phyloP scores from a whole-genome alignment of 2,888 invertebrate genomes.

The Thelaira solivaga region DNA sequence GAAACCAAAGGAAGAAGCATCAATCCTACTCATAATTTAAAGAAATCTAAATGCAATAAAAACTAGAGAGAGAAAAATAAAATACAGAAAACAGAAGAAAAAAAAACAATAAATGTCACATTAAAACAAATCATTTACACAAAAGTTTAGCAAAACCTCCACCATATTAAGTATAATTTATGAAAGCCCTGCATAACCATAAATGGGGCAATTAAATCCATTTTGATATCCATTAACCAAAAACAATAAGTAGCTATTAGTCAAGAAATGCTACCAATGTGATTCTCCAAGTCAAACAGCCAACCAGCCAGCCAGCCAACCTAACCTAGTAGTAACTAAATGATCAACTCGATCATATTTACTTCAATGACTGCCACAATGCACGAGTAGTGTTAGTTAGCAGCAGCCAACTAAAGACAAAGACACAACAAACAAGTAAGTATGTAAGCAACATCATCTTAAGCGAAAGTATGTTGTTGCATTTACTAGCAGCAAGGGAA shows the following conservation, averaged over 20 bases:
- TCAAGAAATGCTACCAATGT: conserved; percentile 61
- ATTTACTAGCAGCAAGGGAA: conserved; percentile 39
- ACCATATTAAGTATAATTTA: conserved; percentile 64
- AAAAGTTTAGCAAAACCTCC: conserved; percentile 57
- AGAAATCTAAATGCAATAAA: conserved; percentile 29
- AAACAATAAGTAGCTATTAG: conserved; percentile 63
- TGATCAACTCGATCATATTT: conserved; percentile 45
- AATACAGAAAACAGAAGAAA: conserved; percentile 14
- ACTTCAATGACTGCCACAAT: too few relatives aligned
- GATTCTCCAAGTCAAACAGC: conserved; percentile 5
- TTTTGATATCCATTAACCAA: conserved; percentile 64
- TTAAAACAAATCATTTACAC: conserved; percentile 63
- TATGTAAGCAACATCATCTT: conserved; percentile 29
- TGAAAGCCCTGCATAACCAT: conserved; percentile 64
- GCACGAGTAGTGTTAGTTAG: neutral
- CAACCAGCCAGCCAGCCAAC: neutral
- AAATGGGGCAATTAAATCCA: conserved; percentile 65
- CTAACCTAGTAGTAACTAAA: conserved; percentile 16
- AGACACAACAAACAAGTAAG: too few relatives aligned
- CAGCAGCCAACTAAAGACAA: neutral
- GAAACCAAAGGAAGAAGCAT: neutral
- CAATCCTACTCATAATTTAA: conserved; percentile 33
- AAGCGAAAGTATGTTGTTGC: conserved; percentile 19
- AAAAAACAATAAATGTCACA: conserved; percentile 58
- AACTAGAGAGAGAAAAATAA: conserved; percentile 9